Evolutionary conservation across 2,888 invertebrate genomes (phyloP).

Genomic region (Diploptera punctata): DNA sequence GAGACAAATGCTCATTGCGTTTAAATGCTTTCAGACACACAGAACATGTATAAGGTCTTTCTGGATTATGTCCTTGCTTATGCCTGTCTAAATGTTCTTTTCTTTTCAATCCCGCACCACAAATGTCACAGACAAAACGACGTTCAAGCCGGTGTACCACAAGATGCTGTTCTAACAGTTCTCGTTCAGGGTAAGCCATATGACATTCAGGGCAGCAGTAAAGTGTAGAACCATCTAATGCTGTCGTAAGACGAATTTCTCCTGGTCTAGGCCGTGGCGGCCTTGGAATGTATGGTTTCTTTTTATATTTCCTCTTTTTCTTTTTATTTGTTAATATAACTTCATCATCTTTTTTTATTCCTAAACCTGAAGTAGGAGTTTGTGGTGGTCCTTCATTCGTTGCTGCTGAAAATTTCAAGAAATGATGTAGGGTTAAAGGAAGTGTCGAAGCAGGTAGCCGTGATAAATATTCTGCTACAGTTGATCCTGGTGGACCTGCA

Average conservation of each 20-base stretch:
- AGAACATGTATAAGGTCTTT: slow-evolving; percentile 52
- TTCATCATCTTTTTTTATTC: slow-evolving; percentile 23
- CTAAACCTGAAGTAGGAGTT: not conserved
- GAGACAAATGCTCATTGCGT: slow-evolving; percentile 60
- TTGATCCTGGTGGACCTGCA: slow-evolving; percentile 33
- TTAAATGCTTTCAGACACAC: slow-evolving; percentile 56
- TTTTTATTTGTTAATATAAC: slow-evolving; percentile 23
- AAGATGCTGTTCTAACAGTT: slow-evolving; percentile 42
- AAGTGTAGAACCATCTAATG: slow-evolving; percentile 41
- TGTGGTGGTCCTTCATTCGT: not conserved
- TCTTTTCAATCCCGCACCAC: slow-evolving; percentile 46
- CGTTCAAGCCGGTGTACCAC: slow-evolving; percentile 44
- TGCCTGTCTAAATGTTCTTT: slow-evolving; percentile 46
- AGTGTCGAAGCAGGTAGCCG: slow-evolving; percentile 38
- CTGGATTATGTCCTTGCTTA: slow-evolving; percentile 44
- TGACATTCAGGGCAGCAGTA: slow-evolving; percentile 44
- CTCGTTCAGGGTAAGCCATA: slow-evolving; percentile 44
- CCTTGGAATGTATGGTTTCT: slow-evolving; percentile 33
- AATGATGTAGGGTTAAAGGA: slow-evolving; percentile 39
- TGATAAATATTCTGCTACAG: slow-evolving; percentile 39
- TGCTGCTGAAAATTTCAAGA: slow-evolving; percentile 32
- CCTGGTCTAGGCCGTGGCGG: slow-evolving; percentile 30
- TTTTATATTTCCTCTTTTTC: slow-evolving; percentile 36
- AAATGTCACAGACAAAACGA: slow-evolving; percentile 46
- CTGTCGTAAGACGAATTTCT: slow-evolving; percentile 40